Evolutionary conservation across 2,888 invertebrate genomes (phyloP).

Genomic region (Eupelmus urozonus): DNA sequence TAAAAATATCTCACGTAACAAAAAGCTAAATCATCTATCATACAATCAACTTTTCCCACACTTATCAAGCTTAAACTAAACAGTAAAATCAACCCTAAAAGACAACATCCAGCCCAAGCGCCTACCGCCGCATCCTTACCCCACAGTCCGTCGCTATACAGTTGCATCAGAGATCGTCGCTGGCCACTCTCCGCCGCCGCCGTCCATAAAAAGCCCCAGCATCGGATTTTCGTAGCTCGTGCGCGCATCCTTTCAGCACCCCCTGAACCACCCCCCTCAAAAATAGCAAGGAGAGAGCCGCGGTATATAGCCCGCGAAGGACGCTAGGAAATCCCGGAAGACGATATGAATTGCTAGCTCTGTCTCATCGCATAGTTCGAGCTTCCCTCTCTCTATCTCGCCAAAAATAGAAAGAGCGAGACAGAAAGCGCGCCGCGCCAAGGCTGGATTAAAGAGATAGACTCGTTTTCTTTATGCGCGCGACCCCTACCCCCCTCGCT

Average conservation of each 20-base stretch:
- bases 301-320: slow-evolving; percentile 27
- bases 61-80: no score
- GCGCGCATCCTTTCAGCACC: slow-evolving; percentile 10
- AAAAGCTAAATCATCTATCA: no score
- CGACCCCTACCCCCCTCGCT: not conserved
- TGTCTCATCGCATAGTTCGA: slow-evolving; percentile 26
- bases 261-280: slow-evolving; percentile 3
- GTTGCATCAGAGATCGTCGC: no score
- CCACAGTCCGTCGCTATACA: no score
- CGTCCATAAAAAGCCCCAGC: not conserved
- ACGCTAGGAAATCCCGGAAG: slow-evolving; percentile 53
- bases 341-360: slow-evolving; percentile 55
- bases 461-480: slow-evolving; percentile 59
- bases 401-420: not conserved
- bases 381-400: not conserved
- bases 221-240: slow-evolving; percentile 15
- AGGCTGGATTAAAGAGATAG: slow-evolving; percentile 68
- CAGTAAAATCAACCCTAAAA: no score
- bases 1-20: no score
- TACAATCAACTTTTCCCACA: no score
- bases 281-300: slow-evolving; percentile 38
- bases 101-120: no score
- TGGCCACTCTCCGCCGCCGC: no score
- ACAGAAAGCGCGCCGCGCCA: slow-evolving; percentile 59
- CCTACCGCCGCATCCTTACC: no score